Evolutionary conservation across 2,888 invertebrate genomes (phyloP).

Genomic region (Dicyrtoma fusca): DNA sequence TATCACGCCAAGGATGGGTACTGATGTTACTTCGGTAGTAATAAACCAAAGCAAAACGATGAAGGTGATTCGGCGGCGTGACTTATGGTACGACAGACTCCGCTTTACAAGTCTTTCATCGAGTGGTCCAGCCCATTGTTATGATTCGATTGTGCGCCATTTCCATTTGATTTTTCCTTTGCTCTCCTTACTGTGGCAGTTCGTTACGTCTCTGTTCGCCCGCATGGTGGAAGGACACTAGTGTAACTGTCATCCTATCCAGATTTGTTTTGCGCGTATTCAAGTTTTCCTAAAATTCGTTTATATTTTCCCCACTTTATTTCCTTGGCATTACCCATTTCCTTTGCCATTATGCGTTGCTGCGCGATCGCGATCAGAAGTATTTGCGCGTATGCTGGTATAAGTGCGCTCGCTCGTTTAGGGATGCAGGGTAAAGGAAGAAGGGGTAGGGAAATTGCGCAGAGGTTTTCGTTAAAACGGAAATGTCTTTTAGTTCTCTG

Average conservation of each 20-base stretch:
- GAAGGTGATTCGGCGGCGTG: constrained; percentile 17
- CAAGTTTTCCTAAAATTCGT: not conserved
- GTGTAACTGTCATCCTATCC: constrained; percentile 16
- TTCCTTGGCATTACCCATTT: too few species aligned
- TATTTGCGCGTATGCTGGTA: too few species aligned
- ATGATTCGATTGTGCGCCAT: constrained; percentile 13
- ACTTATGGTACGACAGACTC: constrained; percentile 30
- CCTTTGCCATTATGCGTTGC: too few species aligned
- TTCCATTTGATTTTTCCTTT: constrained; percentile 12
- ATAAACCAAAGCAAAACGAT: not conserved
- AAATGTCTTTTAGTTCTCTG: too few species aligned
- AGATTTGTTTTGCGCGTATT: constrained; percentile 4
- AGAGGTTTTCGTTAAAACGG: too few species aligned
- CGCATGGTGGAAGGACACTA: constrained; percentile 28
- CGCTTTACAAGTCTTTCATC: constrained; percentile 25
- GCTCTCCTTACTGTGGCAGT: not conserved
- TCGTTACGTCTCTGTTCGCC: not conserved
- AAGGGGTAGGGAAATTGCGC: too few species aligned
- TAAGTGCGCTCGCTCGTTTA: too few species aligned
- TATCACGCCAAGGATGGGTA: too few species aligned
- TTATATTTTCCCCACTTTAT: not conserved
- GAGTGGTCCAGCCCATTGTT: constrained; percentile 18
- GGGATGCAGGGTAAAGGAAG: too few species aligned
- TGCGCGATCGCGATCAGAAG: too few species aligned
- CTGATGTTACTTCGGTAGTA: not conserved